Conservation (phyloP, 2,888 invertebrate genomes). For the Heliconius hortense region DNA sequence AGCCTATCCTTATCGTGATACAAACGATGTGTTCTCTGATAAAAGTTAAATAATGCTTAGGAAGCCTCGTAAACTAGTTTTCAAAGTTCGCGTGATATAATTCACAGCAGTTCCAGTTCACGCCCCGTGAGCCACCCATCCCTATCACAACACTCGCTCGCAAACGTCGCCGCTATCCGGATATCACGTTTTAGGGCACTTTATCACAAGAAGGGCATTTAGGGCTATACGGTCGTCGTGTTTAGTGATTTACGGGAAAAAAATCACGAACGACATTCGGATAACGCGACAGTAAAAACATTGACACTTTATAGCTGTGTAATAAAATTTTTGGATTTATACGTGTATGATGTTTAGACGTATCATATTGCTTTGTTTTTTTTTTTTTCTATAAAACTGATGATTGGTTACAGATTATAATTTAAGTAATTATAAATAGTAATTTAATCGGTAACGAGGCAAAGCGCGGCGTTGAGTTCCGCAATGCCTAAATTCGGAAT, state of each 20-base stretch:
- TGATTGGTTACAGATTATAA: neutral
- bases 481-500: too few relatives aligned
- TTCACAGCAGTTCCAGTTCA: conserved; percentile 52
- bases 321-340: conserved; percentile 30
- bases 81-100: conserved; percentile 59
- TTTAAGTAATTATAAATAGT: too few relatives aligned
- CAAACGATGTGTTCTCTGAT: conserved; percentile 53
- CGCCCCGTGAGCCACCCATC: conserved; percentile 41
- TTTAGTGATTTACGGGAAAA: conserved; percentile 45
- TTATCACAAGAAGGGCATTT: conserved; percentile 40
- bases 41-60: conserved; percentile 65
- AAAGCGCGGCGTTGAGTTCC: too few relatives aligned
- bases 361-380: neutral
- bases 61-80: conserved; percentile 57
- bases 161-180: conserved; percentile 41
- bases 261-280: conserved; percentile 42
- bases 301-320: conserved; percentile 32
- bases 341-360: neutral
- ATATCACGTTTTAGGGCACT: conserved; percentile 40
- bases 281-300: conserved; percentile 36
- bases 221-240: conserved; percentile 42
- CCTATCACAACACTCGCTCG: conserved; percentile 48
- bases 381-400: neutral
- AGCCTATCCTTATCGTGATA: conserved; percentile 58
- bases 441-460: too few relatives aligned